phyloP scores from a whole-genome alignment of 2,888 invertebrate species.

The Yponomeuta malinellus region DNA sequence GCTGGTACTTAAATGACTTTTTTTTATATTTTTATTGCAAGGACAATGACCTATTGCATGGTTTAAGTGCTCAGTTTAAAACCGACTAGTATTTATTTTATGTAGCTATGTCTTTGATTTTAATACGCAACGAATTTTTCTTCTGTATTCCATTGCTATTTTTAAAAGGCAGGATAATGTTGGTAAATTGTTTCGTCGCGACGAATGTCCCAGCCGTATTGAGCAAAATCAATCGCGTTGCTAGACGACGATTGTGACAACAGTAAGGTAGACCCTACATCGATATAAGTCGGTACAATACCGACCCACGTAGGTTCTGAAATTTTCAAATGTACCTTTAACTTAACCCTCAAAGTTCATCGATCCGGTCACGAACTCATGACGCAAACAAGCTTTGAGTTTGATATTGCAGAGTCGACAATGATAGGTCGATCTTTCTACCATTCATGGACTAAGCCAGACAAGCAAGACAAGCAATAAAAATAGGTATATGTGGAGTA shows the following conservation, averaged over 20 bases:
- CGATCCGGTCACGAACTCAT: too few relatives aligned
- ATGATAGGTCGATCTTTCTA: too few relatives aligned
- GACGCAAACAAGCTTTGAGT: too few relatives aligned
- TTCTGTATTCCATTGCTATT: neutral
- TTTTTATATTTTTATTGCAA: too few relatives aligned
- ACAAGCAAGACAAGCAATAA: too few relatives aligned
- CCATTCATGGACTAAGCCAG: too few relatives aligned
- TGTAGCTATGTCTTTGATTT: neutral
- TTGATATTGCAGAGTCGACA: too few relatives aligned
- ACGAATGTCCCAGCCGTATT: neutral
- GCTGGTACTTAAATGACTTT: too few relatives aligned
- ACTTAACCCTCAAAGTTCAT: too few relatives aligned
- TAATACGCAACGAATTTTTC: neutral
- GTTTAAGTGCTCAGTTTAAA: too few relatives aligned
- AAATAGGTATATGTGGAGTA: too few relatives aligned
- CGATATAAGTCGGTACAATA: neutral
- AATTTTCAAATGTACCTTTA: neutral
- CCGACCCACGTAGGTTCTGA: neutral
- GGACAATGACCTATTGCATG: too few relatives aligned
- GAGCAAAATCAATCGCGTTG: constrained; percentile 58
- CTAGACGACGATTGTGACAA: constrained; percentile 47
- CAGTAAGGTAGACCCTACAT: neutral
- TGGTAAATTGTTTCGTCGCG: neutral
- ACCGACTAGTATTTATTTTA: neutral
- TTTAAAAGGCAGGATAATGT: neutral